Evolutionary conservation across 2,888 invertebrate species (phyloP).

Genomic region (Drosophila histrio): DNA sequence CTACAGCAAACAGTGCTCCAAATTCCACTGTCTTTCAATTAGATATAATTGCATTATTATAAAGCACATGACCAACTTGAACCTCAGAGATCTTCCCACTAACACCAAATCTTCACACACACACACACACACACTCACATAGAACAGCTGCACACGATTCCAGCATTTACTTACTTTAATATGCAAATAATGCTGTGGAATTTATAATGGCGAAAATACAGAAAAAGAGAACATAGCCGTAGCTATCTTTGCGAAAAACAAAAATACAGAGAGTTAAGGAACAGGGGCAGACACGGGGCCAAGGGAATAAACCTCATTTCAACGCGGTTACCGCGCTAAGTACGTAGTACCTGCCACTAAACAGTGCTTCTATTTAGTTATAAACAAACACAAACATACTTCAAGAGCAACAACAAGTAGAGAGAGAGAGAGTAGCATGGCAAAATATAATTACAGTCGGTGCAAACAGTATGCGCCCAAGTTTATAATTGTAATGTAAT

Average conservation of each 20-base stretch:
- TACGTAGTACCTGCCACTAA: conserved; percentile 60
- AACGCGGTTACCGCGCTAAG: conserved; percentile 55
- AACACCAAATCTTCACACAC: conserved; percentile 35
- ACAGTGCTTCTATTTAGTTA: conserved; percentile 69
- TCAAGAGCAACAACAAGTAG: conserved; percentile 1
- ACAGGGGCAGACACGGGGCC: background rate
- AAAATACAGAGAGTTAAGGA: conserved; percentile 25
- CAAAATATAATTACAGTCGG: conserved; percentile 26
- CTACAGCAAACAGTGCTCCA: conserved; percentile 46
- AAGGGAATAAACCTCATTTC: conserved; percentile 61
- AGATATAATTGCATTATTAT: conserved; percentile 62
- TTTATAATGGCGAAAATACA: conserved; percentile 63
- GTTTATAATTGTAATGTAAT: background rate
- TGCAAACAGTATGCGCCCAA: conserved; percentile 4
- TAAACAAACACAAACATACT: conserved; percentile 47
- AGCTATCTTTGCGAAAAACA: conserved; percentile 49
- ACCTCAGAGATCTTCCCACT: conserved; percentile 17
- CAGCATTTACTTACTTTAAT: conserved; percentile 63
- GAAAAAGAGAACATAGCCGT: conserved; percentile 28
- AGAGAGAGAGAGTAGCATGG: conserved; percentile 1
- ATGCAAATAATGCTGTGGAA: conserved; percentile 76
- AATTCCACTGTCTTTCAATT: conserved; percentile 61
- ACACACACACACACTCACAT: background rate
- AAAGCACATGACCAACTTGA: conserved; percentile 47
- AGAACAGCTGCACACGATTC: conserved; percentile 37